Evolutionary conservation across 2,113 vertebrate species (phyloP), one percentile per base, ranked within the genome.

Genomic region (Fulica atra): DNA sequence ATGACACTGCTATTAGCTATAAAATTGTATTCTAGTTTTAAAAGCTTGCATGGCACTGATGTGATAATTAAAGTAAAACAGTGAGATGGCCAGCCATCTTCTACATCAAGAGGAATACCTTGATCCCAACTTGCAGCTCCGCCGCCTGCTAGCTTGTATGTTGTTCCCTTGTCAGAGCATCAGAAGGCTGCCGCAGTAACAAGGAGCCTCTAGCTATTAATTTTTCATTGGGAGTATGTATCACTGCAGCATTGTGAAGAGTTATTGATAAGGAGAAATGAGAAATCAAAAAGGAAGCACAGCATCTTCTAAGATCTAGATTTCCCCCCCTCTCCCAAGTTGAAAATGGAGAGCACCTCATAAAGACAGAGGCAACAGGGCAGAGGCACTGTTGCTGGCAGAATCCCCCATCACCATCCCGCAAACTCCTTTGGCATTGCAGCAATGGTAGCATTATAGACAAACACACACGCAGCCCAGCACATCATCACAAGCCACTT

Each of bases 211-310:
- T 13, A 83, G 80, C 70, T 81, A 81, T 89, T 91, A 71, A 74
- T 81, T 94, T 95, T 93, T 92, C 79, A 93, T 16, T 35, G 38
- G 57, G 17, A 88, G 38, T 42, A 73, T 0, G 0, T 40, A 77
- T 38, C 8, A 1, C 70, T 1, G 1, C 80, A 73, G 68, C 59
- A 81, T 24, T 38, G 2, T 5, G n/a, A 89, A 38, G 31, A 95
- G 85, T 38, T 93, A 93, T 50, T 50, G 42, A 95, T 81, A 89
- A 80, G 46, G 51, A 95, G 66, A 87, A 86, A 64, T 56, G 46
- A 95, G 48, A 94, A 88, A 89, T 73, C 36, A 80, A 89, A 95
- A 94, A 89, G n/a, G 40, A 78, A 63, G 6, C 25, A 23, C 12
- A 77, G 29, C 26, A 50, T 48, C 66, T 94, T 92, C 72, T 93